Base-by-base conservation (phyloP, 2,113 vertebrate species). In the Pomatostomus ruficeps region DNA sequence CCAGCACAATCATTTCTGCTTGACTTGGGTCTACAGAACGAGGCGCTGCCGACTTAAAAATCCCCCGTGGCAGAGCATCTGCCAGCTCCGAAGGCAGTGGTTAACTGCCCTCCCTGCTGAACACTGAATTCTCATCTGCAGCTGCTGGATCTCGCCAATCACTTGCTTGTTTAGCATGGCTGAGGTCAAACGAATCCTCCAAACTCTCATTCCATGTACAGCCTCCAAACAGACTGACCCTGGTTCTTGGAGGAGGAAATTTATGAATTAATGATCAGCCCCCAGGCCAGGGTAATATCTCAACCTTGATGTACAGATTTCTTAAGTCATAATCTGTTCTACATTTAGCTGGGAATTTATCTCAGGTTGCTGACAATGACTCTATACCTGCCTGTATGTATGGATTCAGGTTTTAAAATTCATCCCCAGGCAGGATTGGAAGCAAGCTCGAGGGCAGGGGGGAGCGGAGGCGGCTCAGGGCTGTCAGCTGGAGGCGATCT, bases 401-500 rank as follows among this genome's bases (percentile, higher is more conserved):
- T 2, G 16, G 48, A 52, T 67, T 15, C 25, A 13, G 35, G 43
- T 54, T 76, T 76, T 49, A n/a, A 49, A 74, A 43, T 24, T 16
- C 72, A n/a, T 17, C 58, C 48, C 26, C 77, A 58, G 68, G 10
- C 57, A 73, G 72, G 58, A 31, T 38, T 67, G 43, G 58, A n/a
- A 68, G 59, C 1, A 9, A 86, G 58, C 25, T 19, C 0, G 15
- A 68, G 85, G 88, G 85, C 72, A 52, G 51, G 33, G 35, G 59
- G 38, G 67, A 71, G 93, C 4, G 19, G 92, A 63, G 87, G 90
- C 9, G 12, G 93, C 88, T 86, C 66, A 20, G 76, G 88, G 80
- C 6, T 96, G 88, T 89, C 91, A 91, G 91, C 76, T 72, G 93
- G 76, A 83, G 85, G 79, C 21, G 38, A 88, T 61, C 76, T 79